These are phyloP conservation scores for Cyclina sinensis DNA, from an alignment of 1,140 invertebrate genomes.

Conservation along the genomic window DNA sequence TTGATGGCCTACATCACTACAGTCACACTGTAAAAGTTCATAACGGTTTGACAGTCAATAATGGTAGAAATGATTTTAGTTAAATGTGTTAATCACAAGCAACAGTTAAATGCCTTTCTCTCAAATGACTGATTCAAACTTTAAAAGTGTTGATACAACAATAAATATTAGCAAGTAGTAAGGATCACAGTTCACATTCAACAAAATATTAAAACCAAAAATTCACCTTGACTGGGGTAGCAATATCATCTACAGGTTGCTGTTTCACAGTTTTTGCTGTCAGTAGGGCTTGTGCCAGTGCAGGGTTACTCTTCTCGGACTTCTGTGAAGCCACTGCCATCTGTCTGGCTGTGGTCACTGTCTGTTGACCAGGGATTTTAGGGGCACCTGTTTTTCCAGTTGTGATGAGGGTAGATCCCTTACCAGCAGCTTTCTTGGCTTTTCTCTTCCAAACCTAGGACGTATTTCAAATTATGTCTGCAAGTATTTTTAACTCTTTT, in stretches of 20 bases:
- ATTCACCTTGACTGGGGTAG: conserved; percentile 45
- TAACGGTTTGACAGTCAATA: no score
- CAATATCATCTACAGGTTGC: conserved; percentile 20
- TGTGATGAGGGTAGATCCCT: conserved; percentile 86
- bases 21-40: no score
- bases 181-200: no score
- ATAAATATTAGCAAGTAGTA: no score
- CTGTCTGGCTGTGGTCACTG: conserved; percentile 16
- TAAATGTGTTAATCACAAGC: no score
- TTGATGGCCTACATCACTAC: no score
- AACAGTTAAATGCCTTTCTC: no score
- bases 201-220: no score
- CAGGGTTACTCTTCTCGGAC: not conserved
- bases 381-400: conserved; percentile 84
- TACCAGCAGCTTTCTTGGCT: conserved; percentile 90
- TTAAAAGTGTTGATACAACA: no score
- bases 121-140: no score
- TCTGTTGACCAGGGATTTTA: not conserved
- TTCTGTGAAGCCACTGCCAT: not conserved
- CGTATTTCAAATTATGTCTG: conserved; percentile 85
- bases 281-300: conserved; percentile 25
- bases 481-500: no score
- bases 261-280: conserved; percentile 10
- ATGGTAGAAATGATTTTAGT: no score
- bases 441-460: conserved; percentile 92